Evolutionary conservation across 2,888 invertebrate species (phyloP), one percentile per base, ranked within the genome.

Genomic region (Dusona sp.): DNA sequence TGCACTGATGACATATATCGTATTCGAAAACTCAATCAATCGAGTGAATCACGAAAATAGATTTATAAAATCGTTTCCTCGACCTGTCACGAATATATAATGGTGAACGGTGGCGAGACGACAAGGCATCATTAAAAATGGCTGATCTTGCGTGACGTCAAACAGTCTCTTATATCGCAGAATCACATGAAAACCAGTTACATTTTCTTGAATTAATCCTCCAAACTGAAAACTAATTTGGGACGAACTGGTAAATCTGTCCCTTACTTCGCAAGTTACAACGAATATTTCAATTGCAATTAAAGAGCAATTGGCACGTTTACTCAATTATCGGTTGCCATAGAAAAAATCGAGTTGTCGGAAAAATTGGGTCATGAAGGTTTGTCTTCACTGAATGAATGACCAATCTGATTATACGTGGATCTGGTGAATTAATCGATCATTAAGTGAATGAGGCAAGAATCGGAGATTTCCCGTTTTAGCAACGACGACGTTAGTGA

Each of bases 141-240:
- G 45, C 74, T 81, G 42, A 75, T 75, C 67, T 51, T 33, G 4
- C n/a, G 33, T 51, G 72, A 72, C 36, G 61, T 72, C 72, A 54
- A 54, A n/a, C 9, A 72, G 72, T 72, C 25, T 9, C 16, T 72
- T 25, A 45, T 64, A 79, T 1, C 45, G 19, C 57, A 61, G 8
- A 19, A 64, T 61, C 19, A 45, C 9, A 29, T 19, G 22, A 61
- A 9, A 75, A 75, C 42, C 8, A 45, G 16, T 64, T 57, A 25
- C 11, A 25, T 64, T 61, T 75, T 29, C 25, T 16, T 25, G n/a
- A 64, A 75, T 42, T 45, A 25, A 13, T 61, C 29, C 29, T 29
- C 29, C 6, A 16, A 22, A 22, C 54, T 7, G 8, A 22, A 29
- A 29, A 61, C 57, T 61, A 16, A 25, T 61, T 61, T 13, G 25